Evolutionary conservation across 2,797 vertebrate species (phyloP).

Genomic region (Ammospiza maritima): DNA sequence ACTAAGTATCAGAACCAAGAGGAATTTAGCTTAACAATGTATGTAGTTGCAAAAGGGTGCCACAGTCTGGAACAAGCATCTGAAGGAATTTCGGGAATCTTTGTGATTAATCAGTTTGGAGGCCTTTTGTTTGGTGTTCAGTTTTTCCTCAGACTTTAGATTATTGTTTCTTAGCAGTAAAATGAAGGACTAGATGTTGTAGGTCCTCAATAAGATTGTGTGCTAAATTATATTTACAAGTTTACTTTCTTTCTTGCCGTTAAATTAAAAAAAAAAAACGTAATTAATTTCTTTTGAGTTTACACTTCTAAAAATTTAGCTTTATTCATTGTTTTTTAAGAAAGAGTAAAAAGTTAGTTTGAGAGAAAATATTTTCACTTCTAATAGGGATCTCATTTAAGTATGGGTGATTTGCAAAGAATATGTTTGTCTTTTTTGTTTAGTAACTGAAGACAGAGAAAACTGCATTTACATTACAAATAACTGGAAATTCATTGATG

Average conservation of each 20-base stretch:
- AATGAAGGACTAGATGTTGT: neutral
- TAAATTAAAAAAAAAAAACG: neutral
- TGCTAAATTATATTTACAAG: neutral
- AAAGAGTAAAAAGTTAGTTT: neutral
- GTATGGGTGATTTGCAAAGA: neutral
- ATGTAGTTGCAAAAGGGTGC: neutral
- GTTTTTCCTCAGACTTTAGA: neutral
- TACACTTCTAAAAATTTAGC: neutral
- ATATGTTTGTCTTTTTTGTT: neutral
- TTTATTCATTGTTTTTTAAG: neutral
- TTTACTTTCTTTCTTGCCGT: neutral
- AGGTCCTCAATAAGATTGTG: neutral
- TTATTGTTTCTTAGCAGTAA: neutral
- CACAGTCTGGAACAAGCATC: neutral
- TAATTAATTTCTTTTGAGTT: neutral
- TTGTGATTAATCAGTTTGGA: neutral
- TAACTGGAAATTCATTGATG: neutral
- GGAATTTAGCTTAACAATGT: neutral
- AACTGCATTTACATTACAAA: neutral
- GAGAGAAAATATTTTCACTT: neutral
- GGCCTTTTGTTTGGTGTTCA: rapidly evolving
- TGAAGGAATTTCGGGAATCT: neutral
- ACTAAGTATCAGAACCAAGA: neutral
- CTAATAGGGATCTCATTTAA: neutral
- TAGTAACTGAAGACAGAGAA: neutral